Conservation (phyloP, 2,113 vertebrate species). For the Cochlearius cochlearius region DNA sequence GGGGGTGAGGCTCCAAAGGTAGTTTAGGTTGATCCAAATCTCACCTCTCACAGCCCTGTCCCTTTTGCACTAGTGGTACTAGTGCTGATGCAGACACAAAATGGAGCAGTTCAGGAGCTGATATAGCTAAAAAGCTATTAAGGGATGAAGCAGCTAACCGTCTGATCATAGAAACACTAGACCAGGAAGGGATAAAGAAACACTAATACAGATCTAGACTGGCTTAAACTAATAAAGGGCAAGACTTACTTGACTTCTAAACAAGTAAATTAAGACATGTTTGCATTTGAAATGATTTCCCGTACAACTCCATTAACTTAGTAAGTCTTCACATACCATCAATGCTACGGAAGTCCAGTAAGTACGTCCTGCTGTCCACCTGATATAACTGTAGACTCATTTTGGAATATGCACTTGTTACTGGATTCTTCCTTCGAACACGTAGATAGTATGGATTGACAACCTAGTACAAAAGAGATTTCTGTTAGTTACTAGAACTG, state of each 20-base stretch:
- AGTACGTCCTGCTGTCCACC: conserved; percentile 97
- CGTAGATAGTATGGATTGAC: conserved; percentile 96
- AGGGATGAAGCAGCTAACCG: not conserved
- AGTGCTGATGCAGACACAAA: not conserved
- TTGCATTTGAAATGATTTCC: not conserved
- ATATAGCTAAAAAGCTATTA: not conserved
- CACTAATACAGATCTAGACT: not conserved
- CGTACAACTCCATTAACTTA: not conserved
- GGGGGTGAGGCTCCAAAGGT: not conserved
- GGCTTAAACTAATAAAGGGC: not conserved
- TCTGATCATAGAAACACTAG: not conserved
- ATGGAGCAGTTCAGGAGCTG: not conserved
- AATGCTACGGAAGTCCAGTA: conserved; percentile 97
- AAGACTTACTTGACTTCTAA: not conserved
- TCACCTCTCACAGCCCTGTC: not conserved
- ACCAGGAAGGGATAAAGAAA: not conserved
- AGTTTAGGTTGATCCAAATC: not conserved
- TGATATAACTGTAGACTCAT: conserved; percentile 98
- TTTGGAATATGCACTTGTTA: conserved; percentile 92
- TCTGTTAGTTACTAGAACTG: conserved; percentile 1
- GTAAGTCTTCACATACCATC: conserved; percentile 83
- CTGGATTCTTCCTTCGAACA: conserved; percentile 92
- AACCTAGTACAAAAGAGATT: conserved; percentile 76
- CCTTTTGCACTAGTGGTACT: not conserved
- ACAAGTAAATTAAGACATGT: not conserved